These are phyloP conservation scores for Brachionichthys hirsutus DNA, from an alignment of 2,113 vertebrate species.

Conservation along the genomic window DNA sequence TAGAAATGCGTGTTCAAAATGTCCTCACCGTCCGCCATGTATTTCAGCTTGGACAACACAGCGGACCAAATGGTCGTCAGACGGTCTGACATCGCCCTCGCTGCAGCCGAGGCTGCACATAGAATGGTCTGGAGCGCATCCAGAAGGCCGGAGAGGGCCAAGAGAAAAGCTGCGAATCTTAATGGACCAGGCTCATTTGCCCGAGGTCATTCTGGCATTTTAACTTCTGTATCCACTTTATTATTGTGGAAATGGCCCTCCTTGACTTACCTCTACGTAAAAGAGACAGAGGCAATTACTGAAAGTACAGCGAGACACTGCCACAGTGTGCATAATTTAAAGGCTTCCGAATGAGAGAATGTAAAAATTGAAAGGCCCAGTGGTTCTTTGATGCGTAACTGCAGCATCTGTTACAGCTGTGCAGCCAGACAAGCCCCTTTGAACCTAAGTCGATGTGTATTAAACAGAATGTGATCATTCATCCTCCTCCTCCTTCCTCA, in stretches of 20 bases:
- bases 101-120: background rate
- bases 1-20: no score
- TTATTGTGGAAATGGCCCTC: conserved; percentile 26
- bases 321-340: conserved; percentile 66
- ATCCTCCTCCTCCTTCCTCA: conserved; percentile 20
- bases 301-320: conserved; percentile 18
- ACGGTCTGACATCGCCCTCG: background rate
- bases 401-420: conserved; percentile 25
- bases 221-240: conserved; percentile 29
- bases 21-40: no score
- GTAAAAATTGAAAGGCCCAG: conserved; percentile 39
- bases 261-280: conserved; percentile 33
- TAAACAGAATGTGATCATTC: conserved; percentile 51
- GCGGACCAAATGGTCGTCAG: no score
- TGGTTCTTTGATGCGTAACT: conserved; percentile 56
- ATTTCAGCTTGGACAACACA: no score
- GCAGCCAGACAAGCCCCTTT: conserved; percentile 53
- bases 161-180: background rate
- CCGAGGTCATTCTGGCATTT: conserved; percentile 17
- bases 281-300: conserved; percentile 29
- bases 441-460: conserved; percentile 53
- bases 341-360: conserved; percentile 52
- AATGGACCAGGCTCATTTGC: background rate
- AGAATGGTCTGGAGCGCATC: background rate
- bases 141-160: conserved; percentile 6